A percentile compares a stretch with the other conserved stretches of the same genome.
phyloP scores from a whole-genome alignment of 2,113 vertebrate genomes.

The Daboia siamensis region DNA sequence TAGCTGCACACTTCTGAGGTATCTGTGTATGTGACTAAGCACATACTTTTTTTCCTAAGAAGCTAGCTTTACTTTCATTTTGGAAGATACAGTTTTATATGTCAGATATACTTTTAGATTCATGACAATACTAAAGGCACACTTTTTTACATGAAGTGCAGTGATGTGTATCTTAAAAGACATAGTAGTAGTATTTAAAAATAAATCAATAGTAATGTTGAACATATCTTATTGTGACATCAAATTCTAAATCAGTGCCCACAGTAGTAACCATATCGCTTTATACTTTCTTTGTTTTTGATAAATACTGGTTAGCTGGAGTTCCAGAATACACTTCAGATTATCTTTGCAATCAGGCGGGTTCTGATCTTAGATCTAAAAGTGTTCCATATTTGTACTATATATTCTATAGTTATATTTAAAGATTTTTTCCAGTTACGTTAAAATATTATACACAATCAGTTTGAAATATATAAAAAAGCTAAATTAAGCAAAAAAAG shows the following conservation, averaged over 20 bases:
- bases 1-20: neutral
- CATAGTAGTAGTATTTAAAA: neutral
- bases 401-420: neutral
- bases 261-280: neutral
- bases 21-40: neutral
- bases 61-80: neutral
- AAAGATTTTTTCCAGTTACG: neutral
- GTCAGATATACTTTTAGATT: neutral
- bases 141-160: neutral
- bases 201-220: neutral
- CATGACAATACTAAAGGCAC: neutral
- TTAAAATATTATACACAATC: neutral
- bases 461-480: neutral
- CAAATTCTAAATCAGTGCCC: neutral
- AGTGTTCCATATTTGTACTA: neutral
- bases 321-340: neutral
- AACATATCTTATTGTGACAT: neutral
- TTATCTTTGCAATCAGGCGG: neutral
- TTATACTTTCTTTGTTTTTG: neutral
- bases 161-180: neutral
- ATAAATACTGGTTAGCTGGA: neutral
- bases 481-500: neutral
- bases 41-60: neutral
- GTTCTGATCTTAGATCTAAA: neutral
- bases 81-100: neutral